Evolutionary conservation across 1,140 invertebrate genomes (phyloP), one percentile per base, ranked within the genome.

Genomic region (Sinonovacula constricta): DNA sequence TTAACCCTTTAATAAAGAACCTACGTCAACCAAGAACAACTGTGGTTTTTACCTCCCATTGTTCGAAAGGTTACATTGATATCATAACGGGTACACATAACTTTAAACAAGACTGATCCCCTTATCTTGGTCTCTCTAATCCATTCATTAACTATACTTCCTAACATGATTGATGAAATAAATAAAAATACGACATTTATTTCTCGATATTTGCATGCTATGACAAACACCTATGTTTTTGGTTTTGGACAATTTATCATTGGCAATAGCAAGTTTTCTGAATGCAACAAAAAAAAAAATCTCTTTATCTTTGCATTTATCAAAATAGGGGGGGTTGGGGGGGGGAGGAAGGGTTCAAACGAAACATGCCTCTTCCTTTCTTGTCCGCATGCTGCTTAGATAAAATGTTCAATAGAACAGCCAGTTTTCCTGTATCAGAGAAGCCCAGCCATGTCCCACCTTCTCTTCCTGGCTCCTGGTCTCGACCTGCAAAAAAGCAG

Each of bases 401-500:
- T 90, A 82, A 92, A 62, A 96, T 90, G 90, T 96, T 96, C 15
- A 96, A 92, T 22, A 96, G 86, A 0, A 94, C 92, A 45, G 93
- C 95, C 69, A 95, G 89, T 88, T 91, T 89, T 53, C 93, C 93
- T 74, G 93, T 93, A 34, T 87, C 84, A 56, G 91, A 93, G 39
- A 95, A 84, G 7, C 94, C 95, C 26, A 96, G 87, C 95, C 95
- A 96, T 12, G 95, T 95, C 3, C 95, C 95, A 30, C 94, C 94
- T 91, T 95, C 94, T 85, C 92, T 92, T 18, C 94, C 94, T 30
- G 93, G 91, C 87, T 95, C 93, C 90, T 95, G 90, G 89, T 96
- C 95, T 91, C 67, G 71, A 36, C 87, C 88, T 88, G 15, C 24
- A 57, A 79, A n/a, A n/a, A n/a, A n/a, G n/a, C n/a, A n/a, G n/a